Evolutionary conservation across 2,888 invertebrate species (phyloP).

Genomic region (Epinotia ramella): DNA sequence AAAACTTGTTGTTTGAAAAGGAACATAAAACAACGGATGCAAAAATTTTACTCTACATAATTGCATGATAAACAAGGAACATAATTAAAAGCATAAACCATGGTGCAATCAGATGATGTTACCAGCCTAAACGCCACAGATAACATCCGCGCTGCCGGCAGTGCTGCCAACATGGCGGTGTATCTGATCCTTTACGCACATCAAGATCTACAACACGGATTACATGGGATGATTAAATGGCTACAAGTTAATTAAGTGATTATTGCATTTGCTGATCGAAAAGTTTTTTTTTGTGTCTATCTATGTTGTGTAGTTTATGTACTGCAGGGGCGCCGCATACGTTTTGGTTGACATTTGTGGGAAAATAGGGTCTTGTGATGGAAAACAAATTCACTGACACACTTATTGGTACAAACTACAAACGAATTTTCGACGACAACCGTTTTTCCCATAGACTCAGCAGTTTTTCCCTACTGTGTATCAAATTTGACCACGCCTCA

Average conservation of each 20-base stretch:
- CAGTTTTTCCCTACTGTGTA: too few relatives aligned
- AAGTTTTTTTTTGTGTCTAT: too few relatives aligned
- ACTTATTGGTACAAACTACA: too few relatives aligned
- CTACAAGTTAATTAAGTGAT: neutral
- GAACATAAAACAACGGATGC: too few relatives aligned
- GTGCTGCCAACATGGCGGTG: slow-evolving; percentile 1
- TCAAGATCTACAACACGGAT: slow-evolving; percentile 1
- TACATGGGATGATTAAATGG: neutral
- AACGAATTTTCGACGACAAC: too few relatives aligned
- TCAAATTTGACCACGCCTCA: neutral
- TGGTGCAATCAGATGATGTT: neutral
- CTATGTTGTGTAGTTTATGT: too few relatives aligned
- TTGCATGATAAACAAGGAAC: neutral
- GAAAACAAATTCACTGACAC: too few relatives aligned
- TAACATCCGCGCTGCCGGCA: neutral
- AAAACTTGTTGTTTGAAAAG: neutral
- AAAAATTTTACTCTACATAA: too few relatives aligned
- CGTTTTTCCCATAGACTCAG: too few relatives aligned
- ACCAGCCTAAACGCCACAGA: slow-evolving; percentile 2
- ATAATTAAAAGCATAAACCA: neutral
- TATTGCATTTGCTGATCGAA: neutral
- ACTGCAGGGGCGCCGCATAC: too few relatives aligned
- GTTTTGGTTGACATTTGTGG: too few relatives aligned
- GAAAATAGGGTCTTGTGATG: too few relatives aligned
- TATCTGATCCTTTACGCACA: slow-evolving; percentile 40